These are phyloP conservation scores for Steinernema khuongi DNA, from an alignment of 1,140 invertebrate genomes.

Conservation along the genomic window DNA sequence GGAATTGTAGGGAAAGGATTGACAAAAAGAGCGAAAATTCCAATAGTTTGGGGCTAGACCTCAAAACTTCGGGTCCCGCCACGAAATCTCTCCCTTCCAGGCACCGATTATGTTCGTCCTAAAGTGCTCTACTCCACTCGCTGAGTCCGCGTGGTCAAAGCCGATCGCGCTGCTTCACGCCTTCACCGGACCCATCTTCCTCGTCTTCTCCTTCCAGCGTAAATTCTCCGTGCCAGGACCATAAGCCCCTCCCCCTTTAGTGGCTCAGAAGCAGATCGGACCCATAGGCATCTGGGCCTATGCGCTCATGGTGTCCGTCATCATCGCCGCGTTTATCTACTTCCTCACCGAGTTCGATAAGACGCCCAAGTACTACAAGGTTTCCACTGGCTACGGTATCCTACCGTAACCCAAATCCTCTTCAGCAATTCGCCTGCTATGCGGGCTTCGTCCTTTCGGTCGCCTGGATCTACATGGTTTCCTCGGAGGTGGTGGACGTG, in stretches of 20 bases:
- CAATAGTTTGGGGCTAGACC: too few relatives aligned
- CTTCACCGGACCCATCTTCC: constrained; percentile 62
- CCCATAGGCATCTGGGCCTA: constrained; percentile 39
- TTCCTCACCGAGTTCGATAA: constrained; percentile 37
- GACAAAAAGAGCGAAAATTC: too few relatives aligned
- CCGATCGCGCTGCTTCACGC: constrained; percentile 65
- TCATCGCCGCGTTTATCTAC: constrained; percentile 33
- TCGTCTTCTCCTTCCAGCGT: constrained; percentile 46
- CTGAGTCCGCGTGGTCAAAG: constrained; percentile 67
- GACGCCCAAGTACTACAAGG: constrained; percentile 48
- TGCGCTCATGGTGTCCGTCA: constrained; percentile 35
- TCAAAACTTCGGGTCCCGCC: constrained; percentile 19
- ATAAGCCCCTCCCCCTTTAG: constrained; percentile 28
- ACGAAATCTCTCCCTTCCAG: constrained; percentile 14
- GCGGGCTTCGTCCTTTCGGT: constrained; percentile 67
- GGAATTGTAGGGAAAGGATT: too few relatives aligned
- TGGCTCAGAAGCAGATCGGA: constrained; percentile 6
- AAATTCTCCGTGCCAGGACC: constrained; percentile 31
- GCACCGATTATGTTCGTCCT: constrained; percentile 62
- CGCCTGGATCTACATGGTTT: constrained; percentile 68
- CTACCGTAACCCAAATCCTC: constrained; percentile 16
- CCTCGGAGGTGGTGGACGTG: constrained; percentile 68
- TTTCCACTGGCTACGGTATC: constrained; percentile 18
- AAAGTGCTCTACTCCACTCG: constrained; percentile 66
- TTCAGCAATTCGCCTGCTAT: constrained; percentile 61